A percentile compares a stretch with the other conserved stretches of the same genome.
Conservation (phyloP, 2,113 vertebrate genomes). For the Hemicordylus capensis region DNA sequence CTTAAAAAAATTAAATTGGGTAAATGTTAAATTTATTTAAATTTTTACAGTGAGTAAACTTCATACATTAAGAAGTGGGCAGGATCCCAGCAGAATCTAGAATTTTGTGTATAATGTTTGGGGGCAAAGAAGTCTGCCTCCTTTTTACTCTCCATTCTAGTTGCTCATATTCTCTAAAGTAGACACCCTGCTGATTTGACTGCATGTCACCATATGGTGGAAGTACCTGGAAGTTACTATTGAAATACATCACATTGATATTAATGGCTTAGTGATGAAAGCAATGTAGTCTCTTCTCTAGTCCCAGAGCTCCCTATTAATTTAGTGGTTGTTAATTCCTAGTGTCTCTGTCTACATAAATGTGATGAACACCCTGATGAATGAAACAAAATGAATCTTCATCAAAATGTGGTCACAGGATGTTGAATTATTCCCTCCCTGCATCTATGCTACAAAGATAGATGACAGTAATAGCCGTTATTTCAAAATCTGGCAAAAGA, state of each 20-base stretch:
- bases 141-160: neutral
- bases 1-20: too few relatives aligned
- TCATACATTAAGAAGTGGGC: too few relatives aligned
- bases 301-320: neutral
- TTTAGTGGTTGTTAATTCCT: neutral
- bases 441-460: neutral
- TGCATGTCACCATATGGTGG: neutral
- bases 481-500: neutral
- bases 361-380: too few relatives aligned
- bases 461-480: neutral
- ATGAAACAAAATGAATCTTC: neutral
- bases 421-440: neutral
- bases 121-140: neutral
- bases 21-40: too few relatives aligned
- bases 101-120: neutral
- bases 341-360: neutral
- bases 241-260: slow-evolving; percentile 17
- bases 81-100: neutral
- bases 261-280: neutral
- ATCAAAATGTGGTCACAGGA: neutral
- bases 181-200: neutral
- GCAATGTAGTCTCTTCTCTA: neutral
- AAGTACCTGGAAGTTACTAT: neutral
- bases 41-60: too few relatives aligned
- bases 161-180: neutral